Evolutionary conservation across 1,140 invertebrate species (phyloP).

Genomic region (Drosophila lini): DNA sequence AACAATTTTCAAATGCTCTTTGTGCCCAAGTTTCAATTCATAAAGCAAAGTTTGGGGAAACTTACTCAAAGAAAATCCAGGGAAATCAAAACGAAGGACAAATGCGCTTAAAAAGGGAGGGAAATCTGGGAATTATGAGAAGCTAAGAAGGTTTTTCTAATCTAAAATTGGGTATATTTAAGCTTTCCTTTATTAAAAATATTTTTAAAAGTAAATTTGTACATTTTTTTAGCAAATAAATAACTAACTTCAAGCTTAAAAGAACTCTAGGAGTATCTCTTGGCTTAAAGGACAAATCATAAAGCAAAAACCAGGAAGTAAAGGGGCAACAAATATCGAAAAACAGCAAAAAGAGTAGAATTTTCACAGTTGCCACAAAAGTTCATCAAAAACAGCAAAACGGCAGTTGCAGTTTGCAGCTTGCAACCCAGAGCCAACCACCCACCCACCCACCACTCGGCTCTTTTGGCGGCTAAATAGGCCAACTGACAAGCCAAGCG

Average conservation of each 20-base stretch:
- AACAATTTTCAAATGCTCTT: conserved; percentile 67
- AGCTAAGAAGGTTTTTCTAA: neutral
- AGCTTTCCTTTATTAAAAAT: neutral
- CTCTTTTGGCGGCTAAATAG: conserved; percentile 53
- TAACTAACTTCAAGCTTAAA: no score
- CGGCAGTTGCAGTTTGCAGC: conserved; percentile 40
- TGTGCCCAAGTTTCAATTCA: conserved; percentile 21
- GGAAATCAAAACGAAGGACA: conserved; percentile 9
- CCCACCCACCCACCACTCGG: conserved; percentile 29
- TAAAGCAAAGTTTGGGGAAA: conserved; percentile 22
- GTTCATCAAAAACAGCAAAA: conserved; percentile 67
- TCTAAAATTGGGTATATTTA: neutral
- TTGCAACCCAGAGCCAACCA: conserved; percentile 33
- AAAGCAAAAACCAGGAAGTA: neutral
- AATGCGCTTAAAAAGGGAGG: neutral
- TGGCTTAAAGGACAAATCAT: conserved; percentile 7
- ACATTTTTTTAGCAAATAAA: neutral
- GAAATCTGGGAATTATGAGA: neutral
- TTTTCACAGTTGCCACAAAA: conserved; percentile 57
- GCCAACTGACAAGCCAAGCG: conserved; percentile 17
- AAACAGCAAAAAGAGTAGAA: conserved; percentile 5
- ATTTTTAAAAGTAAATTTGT: neutral
- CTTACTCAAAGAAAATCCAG: conserved; percentile 6
- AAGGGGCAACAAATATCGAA: neutral
- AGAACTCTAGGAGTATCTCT: neutral